Percentiles rank a stretch among this genome's conserved stretches.
phyloP scores from a whole-genome alignment of 1,140 invertebrate genomes.

The Drosophila bipectinata region DNA sequence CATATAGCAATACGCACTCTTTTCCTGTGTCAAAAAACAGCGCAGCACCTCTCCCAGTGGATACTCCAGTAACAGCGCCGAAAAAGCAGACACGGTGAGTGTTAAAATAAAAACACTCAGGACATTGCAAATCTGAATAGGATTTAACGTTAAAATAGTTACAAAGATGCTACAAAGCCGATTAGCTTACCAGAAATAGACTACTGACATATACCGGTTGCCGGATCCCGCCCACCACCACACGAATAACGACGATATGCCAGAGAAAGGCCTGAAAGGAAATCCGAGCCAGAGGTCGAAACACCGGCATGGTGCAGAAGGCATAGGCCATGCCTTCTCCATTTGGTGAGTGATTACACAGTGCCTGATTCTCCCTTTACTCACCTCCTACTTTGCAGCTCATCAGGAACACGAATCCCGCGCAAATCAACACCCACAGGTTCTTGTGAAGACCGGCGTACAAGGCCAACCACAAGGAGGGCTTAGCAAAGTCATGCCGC shows the following conservation, averaged over 20 bases:
- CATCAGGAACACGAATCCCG: slow-evolving; percentile 60
- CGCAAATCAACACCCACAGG: slow-evolving; percentile 67
- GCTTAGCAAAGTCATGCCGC: slow-evolving; percentile 57
- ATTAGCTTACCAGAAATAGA: slow-evolving; percentile 46
- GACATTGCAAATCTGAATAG: slow-evolving; percentile 37
- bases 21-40: slow-evolving; percentile 5
- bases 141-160: background rate
- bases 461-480: slow-evolving; percentile 71
- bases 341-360: background rate
- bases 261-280: slow-evolving; percentile 76
- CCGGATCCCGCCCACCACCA: slow-evolving; percentile 55
- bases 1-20: slow-evolving; percentile 10
- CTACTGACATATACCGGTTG: slow-evolving; percentile 58
- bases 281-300: slow-evolving; percentile 64
- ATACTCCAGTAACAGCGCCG: slow-evolving; percentile 58
- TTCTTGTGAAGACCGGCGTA: slow-evolving; percentile 74
- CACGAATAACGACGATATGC: slow-evolving; percentile 63
- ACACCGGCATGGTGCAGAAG: slow-evolving; percentile 48
- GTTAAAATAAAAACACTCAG: slow-evolving; percentile 49
- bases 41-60: slow-evolving; percentile 54
- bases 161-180: background rate
- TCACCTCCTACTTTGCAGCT: slow-evolving; percentile 71
- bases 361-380: background rate
- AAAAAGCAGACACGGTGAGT: slow-evolving; percentile 45
- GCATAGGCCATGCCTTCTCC: slow-evolving; percentile 60